phyloP scores from a whole-genome alignment of 2,797 vertebrate species.

The Sarcoramphus papa region DNA sequence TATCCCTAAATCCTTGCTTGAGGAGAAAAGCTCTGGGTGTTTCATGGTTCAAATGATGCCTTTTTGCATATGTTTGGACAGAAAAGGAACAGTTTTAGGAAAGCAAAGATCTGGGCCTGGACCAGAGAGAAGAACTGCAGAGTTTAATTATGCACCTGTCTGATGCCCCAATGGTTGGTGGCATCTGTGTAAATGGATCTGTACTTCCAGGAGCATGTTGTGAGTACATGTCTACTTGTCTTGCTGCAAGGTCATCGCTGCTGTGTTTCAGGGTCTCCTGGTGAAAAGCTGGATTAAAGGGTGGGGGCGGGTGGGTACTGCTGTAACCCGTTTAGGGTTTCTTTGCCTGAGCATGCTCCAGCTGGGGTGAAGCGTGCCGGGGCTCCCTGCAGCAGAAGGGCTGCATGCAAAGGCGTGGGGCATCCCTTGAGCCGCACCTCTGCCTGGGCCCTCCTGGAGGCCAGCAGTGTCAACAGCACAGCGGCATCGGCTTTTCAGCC shows the following conservation, averaged over 20 bases:
- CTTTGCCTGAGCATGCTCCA: fast-evolving
- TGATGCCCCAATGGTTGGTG: fast-evolving
- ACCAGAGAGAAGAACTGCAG: not conserved
- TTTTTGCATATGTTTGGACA: not conserved
- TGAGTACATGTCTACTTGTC: fast-evolving
- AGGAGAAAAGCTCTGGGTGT: not conserved
- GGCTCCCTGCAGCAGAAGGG: not conserved
- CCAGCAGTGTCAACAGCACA: not conserved
- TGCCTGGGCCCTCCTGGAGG: fast-evolving
- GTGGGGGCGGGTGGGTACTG: not conserved
- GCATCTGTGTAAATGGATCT: not conserved
- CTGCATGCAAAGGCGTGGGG: fast-evolving
- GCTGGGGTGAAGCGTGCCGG: fast-evolving
- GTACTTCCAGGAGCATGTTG: not conserved
- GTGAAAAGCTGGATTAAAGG: not conserved
- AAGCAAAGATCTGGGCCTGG: not conserved
- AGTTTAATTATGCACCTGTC: not conserved
- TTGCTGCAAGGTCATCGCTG: not conserved
- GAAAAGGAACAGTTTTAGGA: not conserved
- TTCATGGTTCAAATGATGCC: not conserved
- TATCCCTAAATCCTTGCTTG: not conserved
- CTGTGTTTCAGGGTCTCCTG: not conserved
- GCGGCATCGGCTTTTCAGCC: not conserved
- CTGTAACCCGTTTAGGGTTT: not conserved
- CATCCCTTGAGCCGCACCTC: not conserved